phyloP scores from a whole-genome alignment of 2,888 invertebrate species.

The Elegia similella region DNA sequence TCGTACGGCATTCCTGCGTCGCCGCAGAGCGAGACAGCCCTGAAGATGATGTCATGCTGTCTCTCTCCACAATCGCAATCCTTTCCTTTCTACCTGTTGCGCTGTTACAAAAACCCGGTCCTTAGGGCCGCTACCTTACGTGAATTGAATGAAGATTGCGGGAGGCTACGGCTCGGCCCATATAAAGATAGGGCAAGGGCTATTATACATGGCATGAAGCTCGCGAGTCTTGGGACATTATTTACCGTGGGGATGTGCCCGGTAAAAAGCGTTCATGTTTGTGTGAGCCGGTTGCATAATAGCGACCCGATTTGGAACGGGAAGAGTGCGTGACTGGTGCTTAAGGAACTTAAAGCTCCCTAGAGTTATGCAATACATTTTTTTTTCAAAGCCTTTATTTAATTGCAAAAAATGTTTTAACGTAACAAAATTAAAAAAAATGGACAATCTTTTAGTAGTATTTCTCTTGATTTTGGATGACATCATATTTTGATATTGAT shows the following conservation, averaged over 20 bases:
- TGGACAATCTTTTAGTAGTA: not conserved
- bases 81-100: conserved; percentile 82
- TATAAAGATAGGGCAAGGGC: conserved; percentile 79
- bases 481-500: conserved; percentile 1
- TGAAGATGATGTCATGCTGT: conserved; percentile 49
- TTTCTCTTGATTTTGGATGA: not conserved
- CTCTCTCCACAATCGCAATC: conserved; percentile 74
- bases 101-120: conserved; percentile 81
- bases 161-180: conserved; percentile 78
- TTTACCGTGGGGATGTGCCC: conserved; percentile 67
- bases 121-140: conserved; percentile 81
- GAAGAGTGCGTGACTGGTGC: conserved; percentile 58
- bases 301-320: conserved; percentile 59
- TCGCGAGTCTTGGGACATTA: conserved; percentile 59
- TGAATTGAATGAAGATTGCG: conserved; percentile 79
- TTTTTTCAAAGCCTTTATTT: not conserved
- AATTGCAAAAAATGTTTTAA: not conserved
- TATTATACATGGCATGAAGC: conserved; percentile 63
- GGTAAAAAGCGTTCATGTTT: conserved; percentile 59
- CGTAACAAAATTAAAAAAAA: not conserved
- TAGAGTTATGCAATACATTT: not conserved
- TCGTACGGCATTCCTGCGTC: conserved; percentile 80
- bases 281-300: conserved; percentile 74
- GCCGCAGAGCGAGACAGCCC: conserved; percentile 58
- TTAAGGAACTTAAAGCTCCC: conserved; percentile 31